Base-by-base conservation (phyloP, 1,140 invertebrate genomes). In the Carposina sasakii region DNA sequence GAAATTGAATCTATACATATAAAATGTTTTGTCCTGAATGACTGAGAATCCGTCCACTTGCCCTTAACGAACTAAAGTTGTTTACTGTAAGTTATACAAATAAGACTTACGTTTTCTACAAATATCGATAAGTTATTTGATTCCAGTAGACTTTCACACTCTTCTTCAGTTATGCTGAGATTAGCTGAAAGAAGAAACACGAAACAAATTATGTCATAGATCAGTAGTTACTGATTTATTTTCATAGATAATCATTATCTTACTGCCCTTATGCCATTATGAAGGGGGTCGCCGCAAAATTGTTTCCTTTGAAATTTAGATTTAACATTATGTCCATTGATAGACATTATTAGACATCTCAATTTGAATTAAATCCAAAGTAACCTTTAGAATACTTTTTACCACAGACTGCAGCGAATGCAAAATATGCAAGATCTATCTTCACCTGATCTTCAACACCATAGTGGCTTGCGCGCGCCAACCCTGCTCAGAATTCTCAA, bases 101-200 rank as follows among this genome's bases (percentile, higher is more conserved):
- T 10, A 10, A 12, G 15, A 86, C 87, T 87, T 75, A 88, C 89
- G 76, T 90, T 90, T 57, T 90, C 87, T 8, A 89, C 87, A 72
- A 90, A 90, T 21, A 90, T 66, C 46, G 76, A 81, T 15, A 86
- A 76, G 57, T 87, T 86, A 62, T 88, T 82, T 2, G 79, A 70
- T 16, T 89, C 86, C 12, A 90, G 66, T 51, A 89, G 67, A 20
- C 72, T 63, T 36, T 87, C 71, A 30, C 89, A 81, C 69, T 89
- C 87, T 57, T 87, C 81, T n/a, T 86, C 87, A 12, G 87, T 81
- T 40, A 88, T 69, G 21, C 83, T 64, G 59, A 86, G 81, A 57
- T 86, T 86, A 23, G 87, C 89, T 90, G 74, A 61, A 81, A 76
- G 40, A 47, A 28, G 44, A 10, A 39, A 20, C 23, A 49, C 28